A percentile compares a stretch with the other conserved stretches of the same genome.
phyloP scores from a whole-genome alignment of 37 sponge, comb jelly and placozoan species.

The Petrosia ficiformis region DNA sequence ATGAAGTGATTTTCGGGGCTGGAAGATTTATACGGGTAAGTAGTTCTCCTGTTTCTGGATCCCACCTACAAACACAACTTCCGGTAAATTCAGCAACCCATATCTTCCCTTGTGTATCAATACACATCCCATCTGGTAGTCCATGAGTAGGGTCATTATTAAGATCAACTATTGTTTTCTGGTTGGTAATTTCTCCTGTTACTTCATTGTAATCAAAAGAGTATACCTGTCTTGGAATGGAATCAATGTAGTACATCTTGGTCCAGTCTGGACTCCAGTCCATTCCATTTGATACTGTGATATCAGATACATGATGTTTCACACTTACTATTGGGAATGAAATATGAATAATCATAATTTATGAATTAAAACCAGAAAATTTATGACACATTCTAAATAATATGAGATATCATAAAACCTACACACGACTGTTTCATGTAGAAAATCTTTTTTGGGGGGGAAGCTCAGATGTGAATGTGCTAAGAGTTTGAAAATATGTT shows the following conservation, averaged over 20 bases:
- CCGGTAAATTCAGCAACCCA: conserved; percentile 49
- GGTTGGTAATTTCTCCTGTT: conserved; percentile 29
- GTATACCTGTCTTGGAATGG: conserved; percentile 18
- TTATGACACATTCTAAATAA: no score
- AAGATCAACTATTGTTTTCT: conserved; percentile 24
- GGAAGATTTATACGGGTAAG: conserved; percentile 26
- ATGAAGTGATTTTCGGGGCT: conserved; percentile 35
- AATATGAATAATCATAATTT: no score
- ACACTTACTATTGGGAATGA: background rate
- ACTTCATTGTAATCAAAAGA: conserved; percentile 31
- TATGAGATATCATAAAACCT: no score
- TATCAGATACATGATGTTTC: background rate
- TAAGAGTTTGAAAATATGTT: no score
- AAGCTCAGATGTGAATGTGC: no score
- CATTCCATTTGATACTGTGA: conserved; percentile 57
- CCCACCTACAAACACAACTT: conserved; percentile 39
- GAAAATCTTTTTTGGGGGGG: no score
- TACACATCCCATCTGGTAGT: conserved; percentile 54
- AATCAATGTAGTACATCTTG: conserved; percentile 57
- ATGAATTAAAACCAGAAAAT: no score
- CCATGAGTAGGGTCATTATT: conserved; percentile 2
- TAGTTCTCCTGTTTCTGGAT: conserved; percentile 29
- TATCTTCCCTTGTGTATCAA: conserved; percentile 26
- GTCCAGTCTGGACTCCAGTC: conserved; percentile 50
- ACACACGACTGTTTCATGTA: no score